phyloP scores from a whole-genome alignment of 2,888 invertebrate species.

The Marasmarcha lunaedactyla region DNA sequence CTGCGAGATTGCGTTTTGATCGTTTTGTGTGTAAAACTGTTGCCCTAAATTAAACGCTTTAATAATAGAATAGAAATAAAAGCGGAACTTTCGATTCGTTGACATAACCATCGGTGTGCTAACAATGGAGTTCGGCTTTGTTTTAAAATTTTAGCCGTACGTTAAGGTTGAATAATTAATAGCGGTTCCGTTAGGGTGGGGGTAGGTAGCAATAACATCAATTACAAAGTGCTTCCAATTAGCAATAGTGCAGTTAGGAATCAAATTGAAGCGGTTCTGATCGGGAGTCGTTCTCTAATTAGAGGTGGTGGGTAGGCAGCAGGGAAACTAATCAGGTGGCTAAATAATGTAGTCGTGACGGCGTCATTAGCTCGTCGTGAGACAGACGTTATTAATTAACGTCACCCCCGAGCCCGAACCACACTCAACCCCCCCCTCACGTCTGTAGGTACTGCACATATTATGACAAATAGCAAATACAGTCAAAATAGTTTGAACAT shows the following conservation, averaged over 20 bases:
- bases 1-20: slow-evolving; percentile 60
- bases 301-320: slow-evolving; percentile 51
- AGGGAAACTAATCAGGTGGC: slow-evolving; percentile 65
- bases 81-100: slow-evolving; percentile 28
- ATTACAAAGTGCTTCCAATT: slow-evolving; percentile 55
- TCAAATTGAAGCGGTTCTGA: slow-evolving; percentile 50
- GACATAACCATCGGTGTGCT: slow-evolving; percentile 29
- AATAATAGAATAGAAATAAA: slow-evolving; percentile 66
- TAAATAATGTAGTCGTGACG: slow-evolving; percentile 67
- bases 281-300: slow-evolving; percentile 50
- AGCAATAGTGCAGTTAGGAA: slow-evolving; percentile 59
- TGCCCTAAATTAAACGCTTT: slow-evolving; percentile 67
- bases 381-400: slow-evolving; percentile 69
- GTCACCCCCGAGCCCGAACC: slow-evolving; percentile 28
- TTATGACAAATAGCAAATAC: not conserved
- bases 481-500: not conserved
- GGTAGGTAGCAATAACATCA: slow-evolving; percentile 32
- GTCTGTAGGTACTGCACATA: not conserved
- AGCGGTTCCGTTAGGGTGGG: slow-evolving; percentile 2
- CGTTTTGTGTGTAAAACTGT: slow-evolving; percentile 66
- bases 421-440: slow-evolving; percentile 12
- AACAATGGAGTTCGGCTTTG: slow-evolving; percentile 1
- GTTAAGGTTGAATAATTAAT: slow-evolving; percentile 1
- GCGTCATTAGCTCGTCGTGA: slow-evolving; percentile 61
- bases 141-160: not conserved